Evolutionary conservation across 2,797 vertebrate species (phyloP).

Genomic region (Premnoplex brunnescens): DNA sequence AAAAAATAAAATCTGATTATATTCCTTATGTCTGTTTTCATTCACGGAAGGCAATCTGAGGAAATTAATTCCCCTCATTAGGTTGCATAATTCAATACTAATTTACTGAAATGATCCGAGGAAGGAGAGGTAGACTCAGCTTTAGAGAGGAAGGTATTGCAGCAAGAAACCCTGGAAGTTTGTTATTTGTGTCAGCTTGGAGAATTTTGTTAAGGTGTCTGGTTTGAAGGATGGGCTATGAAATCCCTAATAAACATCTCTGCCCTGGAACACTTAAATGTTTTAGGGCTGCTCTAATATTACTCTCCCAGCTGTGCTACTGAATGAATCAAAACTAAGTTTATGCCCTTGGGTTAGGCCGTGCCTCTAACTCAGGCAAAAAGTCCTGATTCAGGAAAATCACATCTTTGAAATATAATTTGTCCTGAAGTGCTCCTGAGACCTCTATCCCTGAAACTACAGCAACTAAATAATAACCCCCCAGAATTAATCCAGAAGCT

Average conservation of each 20-base stretch:
- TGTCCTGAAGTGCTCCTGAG: not conserved
- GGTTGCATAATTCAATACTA: conserved; percentile 8
- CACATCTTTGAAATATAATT: not conserved
- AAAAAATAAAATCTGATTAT: not conserved
- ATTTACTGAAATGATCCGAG: conserved; percentile 30
- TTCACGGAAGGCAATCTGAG: conserved; percentile 33
- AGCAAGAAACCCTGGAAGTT: not conserved
- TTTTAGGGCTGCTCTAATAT: not conserved
- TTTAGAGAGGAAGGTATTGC: not conserved
- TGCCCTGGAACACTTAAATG: not conserved
- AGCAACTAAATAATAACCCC: not conserved
- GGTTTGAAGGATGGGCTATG: not conserved
- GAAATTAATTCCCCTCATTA: conserved; percentile 45
- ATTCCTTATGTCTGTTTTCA: not conserved
- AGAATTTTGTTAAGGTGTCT: not conserved
- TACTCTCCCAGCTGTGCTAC: not conserved
- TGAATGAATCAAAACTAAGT: not conserved
- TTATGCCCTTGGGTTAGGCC: not conserved
- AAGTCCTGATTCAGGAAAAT: not conserved
- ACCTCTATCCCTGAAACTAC: not conserved
- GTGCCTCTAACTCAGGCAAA: not conserved
- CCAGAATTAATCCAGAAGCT: not conserved
- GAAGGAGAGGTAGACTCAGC: not conserved
- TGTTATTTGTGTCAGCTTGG: not conserved
- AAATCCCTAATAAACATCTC: not conserved